phyloP scores from a whole-genome alignment of 2,797 vertebrate genomes.

The Vultur gryphus region DNA sequence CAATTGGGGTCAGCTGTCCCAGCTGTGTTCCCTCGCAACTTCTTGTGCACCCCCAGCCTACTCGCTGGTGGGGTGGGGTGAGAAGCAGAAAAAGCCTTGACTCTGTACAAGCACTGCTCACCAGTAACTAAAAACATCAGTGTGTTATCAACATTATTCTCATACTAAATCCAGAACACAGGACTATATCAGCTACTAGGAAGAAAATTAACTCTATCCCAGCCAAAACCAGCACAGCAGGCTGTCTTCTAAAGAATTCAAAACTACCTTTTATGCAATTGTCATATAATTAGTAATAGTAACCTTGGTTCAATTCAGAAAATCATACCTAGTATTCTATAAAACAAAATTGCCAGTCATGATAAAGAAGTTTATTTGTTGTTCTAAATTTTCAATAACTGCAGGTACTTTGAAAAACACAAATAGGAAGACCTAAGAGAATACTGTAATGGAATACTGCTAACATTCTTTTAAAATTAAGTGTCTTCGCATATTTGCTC shows the following conservation, averaged over 20 bases:
- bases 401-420: neutral
- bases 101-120: too few species aligned
- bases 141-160: too few species aligned
- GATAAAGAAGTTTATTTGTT: neutral
- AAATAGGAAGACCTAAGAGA: neutral
- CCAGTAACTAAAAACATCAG: too few species aligned
- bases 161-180: too few species aligned
- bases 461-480: neutral
- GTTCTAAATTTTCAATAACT: neutral
- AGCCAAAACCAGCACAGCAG: neutral
- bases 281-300: neutral
- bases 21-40: too few species aligned
- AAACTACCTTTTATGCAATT: neutral
- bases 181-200: too few species aligned
- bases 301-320: neutral
- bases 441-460: neutral
- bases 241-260: neutral
- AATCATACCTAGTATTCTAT: neutral
- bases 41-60: too few species aligned
- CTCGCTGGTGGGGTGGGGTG: too few species aligned
- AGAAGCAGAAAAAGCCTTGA: too few species aligned
- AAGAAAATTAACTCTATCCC: too few species aligned
- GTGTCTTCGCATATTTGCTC: neutral
- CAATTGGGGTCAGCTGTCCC: too few species aligned
- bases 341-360: neutral